Evolutionary conservation across 2,113 vertebrate species (phyloP).

Genomic region (Neofelis nebulosa): DNA sequence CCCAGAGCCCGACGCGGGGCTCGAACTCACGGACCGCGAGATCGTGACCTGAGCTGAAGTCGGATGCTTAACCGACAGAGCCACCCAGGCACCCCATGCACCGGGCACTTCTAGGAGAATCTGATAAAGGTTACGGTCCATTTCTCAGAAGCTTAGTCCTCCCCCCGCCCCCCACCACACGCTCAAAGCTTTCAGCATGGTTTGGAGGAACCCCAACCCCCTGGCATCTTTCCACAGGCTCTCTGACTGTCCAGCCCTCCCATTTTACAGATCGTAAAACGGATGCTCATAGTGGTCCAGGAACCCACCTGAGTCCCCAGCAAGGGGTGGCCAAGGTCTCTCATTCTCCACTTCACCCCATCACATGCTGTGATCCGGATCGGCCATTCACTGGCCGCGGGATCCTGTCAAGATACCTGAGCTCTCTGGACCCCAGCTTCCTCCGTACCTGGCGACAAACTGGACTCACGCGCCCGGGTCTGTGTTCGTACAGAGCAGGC

Average conservation of each 20-base stretch:
- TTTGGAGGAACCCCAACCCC: background rate
- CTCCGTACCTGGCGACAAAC: background rate
- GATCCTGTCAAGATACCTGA: background rate
- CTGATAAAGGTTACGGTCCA: background rate
- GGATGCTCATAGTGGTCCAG: background rate
- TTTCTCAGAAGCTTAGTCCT: background rate
- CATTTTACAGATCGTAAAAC: background rate
- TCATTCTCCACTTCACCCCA: background rate
- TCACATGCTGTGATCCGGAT: too few relatives aligned
- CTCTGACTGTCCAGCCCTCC: background rate
- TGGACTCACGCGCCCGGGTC: rapidly evolving
- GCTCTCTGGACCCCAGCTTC: background rate
- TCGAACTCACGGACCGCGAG: too few relatives aligned
- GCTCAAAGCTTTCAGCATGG: background rate
- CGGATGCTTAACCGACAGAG: rapidly evolving
- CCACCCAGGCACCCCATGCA: too few relatives aligned
- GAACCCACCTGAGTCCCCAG: background rate
- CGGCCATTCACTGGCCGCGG: too few relatives aligned
- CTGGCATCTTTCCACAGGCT: background rate
- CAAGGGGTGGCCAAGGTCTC: background rate
- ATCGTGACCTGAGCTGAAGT: too few relatives aligned
- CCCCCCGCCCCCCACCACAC: too few relatives aligned
- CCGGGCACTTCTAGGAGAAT: background rate
- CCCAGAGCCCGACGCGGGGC: too few relatives aligned
- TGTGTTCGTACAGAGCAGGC: background rate